Evolutionary conservation across 2,113 vertebrate species (phyloP).

Genomic region (Piaya cayana): DNA sequence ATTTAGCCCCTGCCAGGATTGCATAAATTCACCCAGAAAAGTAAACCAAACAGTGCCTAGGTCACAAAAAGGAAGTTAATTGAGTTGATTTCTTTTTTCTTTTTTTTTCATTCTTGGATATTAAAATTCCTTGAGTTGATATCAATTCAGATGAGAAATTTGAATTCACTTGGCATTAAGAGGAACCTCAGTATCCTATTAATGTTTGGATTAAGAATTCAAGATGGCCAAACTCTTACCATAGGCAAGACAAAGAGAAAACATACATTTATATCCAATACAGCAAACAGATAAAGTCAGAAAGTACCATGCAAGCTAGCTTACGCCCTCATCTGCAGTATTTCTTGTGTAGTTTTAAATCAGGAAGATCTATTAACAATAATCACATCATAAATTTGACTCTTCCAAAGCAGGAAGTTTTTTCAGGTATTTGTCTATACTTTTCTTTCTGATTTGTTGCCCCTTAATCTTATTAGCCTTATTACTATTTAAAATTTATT

Average conservation of each 20-base stretch:
- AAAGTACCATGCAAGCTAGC: neutral
- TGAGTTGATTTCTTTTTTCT: neutral
- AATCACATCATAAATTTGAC: neutral
- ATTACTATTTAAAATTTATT: neutral
- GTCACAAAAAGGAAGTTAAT: neutral
- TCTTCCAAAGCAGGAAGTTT: neutral
- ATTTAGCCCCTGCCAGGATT: neutral
- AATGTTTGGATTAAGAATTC: neutral
- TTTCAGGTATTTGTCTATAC: neutral
- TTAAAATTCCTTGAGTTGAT: neutral
- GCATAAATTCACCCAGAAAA: neutral
- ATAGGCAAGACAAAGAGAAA: neutral
- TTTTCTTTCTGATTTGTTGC: neutral
- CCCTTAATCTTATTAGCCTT: neutral
- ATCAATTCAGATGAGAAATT: neutral
- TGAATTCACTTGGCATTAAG: neutral
- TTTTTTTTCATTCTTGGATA: neutral
- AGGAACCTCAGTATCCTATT: neutral
- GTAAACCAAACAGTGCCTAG: constrained; percentile 10
- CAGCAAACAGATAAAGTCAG: neutral
- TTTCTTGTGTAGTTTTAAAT: neutral
- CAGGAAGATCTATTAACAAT: neutral
- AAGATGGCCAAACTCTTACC: neutral
- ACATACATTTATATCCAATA: neutral
- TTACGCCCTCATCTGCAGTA: neutral